Conservation (phyloP, 2,888 invertebrate genomes). For the Oeneis ivallda region DNA sequence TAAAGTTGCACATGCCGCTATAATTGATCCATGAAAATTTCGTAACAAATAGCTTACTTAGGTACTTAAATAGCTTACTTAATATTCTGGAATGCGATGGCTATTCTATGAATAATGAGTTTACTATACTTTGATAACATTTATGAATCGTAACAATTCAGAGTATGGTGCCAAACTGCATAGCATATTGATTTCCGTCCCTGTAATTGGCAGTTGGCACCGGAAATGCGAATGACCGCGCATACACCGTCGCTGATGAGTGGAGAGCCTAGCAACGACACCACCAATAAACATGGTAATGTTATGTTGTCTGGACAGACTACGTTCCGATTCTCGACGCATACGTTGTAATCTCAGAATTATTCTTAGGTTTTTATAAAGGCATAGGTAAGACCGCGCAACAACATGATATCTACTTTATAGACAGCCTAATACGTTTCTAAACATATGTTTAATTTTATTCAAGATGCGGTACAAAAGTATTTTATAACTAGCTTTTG, state of each 20-base stretch:
- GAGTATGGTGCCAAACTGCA: slow-evolving; percentile 35
- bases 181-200: slow-evolving; percentile 43
- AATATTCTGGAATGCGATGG: not conserved
- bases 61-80: too few species aligned
- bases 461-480: too few species aligned
- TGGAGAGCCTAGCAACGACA: slow-evolving; percentile 13
- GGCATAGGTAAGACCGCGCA: not conserved
- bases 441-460: too few species aligned
- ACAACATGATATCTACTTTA: not conserved
- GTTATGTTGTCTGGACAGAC: slow-evolving; percentile 21
- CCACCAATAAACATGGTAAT: slow-evolving; percentile 18
- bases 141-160: slow-evolving; percentile 22
- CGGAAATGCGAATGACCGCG: slow-evolving; percentile 45
- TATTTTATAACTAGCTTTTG: too few species aligned
- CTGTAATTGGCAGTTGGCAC: slow-evolving; percentile 38
- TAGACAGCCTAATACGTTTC: too few species aligned
- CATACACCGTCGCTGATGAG: slow-evolving; percentile 9
- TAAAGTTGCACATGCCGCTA: not conserved
- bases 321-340: slow-evolving; percentile 2
- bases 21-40: not conserved
- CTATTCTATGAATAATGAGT: not conserved
- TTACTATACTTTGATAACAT: not conserved
- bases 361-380: not conserved
- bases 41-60: not conserved
- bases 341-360: not conserved